These are phyloP conservation scores for Lapara coniferarum DNA, from an alignment of 2,888 invertebrate species.

Conservation along the genomic window DNA sequence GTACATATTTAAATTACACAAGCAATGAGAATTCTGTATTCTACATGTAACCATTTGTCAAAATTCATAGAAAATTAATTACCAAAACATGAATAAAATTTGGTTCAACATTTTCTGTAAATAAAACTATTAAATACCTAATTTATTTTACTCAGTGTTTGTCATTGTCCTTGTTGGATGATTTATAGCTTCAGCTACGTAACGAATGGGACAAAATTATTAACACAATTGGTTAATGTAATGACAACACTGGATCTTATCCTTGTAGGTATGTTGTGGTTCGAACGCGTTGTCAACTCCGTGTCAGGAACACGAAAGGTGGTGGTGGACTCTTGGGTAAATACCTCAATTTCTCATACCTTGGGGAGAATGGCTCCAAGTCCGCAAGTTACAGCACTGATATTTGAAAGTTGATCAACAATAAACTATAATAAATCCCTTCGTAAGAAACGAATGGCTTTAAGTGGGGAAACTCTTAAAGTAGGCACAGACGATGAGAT, in stretches of 20 bases:
- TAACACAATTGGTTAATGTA: background rate
- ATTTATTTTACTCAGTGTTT: constrained; percentile 58
- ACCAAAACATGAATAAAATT: constrained; percentile 70
- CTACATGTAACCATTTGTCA: constrained; percentile 67
- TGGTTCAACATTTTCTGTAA: constrained; percentile 83
- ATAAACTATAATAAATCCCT: too few relatives aligned
- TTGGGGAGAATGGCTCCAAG: too few relatives aligned
- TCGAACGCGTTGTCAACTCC: too few relatives aligned
- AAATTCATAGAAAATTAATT: constrained; percentile 68
- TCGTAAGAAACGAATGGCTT: too few relatives aligned
- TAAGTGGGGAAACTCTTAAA: too few relatives aligned
- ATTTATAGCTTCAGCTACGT: background rate
- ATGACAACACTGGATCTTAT: background rate
- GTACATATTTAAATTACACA: constrained; percentile 21
- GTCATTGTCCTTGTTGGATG: constrained; percentile 7
- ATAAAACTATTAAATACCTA: constrained; percentile 80
- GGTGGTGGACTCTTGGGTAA: too few relatives aligned
- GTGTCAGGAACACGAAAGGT: too few relatives aligned
- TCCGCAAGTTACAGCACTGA: too few relatives aligned
- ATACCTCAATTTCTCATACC: too few relatives aligned
- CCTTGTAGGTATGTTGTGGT: too few relatives aligned
- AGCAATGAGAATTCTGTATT: constrained; percentile 60
- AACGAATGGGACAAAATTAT: background rate
- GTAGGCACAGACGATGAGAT: too few relatives aligned
- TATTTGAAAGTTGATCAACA: too few relatives aligned